These are phyloP conservation scores for Metallyticus violacea DNA, from an alignment of 2,888 invertebrate species.

Conservation along the genomic window DNA sequence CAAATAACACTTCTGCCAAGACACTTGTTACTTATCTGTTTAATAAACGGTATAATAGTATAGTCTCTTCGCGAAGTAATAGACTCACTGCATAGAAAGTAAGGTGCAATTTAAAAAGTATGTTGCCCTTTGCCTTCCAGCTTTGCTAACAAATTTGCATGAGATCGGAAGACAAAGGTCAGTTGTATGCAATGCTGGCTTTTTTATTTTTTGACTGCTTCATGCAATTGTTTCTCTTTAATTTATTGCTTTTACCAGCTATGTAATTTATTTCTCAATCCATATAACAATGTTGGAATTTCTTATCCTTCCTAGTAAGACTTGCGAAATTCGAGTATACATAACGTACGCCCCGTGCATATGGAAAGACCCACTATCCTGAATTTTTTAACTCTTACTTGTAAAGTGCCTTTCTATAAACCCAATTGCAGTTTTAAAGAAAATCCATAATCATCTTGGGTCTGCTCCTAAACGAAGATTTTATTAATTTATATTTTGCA, in stretches of 20 bases:
- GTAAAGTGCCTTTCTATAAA: background rate
- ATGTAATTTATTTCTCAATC: background rate
- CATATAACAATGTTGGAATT: background rate
- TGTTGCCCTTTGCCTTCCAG: background rate
- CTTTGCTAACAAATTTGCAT: background rate
- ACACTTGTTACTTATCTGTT: too few relatives aligned
- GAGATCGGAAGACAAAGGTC: background rate
- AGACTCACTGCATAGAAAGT: background rate
- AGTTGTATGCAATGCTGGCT: background rate
- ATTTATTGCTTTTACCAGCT: background rate
- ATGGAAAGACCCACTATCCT: background rate
- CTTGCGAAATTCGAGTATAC: background rate
- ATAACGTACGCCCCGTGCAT: background rate
- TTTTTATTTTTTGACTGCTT: background rate
- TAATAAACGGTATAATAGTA: too few relatives aligned
- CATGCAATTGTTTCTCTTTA: background rate
- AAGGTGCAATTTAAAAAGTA: background rate
- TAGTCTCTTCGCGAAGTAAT: too few relatives aligned
- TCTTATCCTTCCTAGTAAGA: background rate
- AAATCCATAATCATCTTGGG: too few relatives aligned
- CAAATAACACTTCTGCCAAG: too few relatives aligned
- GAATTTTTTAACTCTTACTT: background rate
- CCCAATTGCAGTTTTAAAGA: background rate
- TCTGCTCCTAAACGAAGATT: too few relatives aligned
- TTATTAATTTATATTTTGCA: too few relatives aligned